Conservation (phyloP, 2,797 vertebrate genomes). For the Scolopax rusticola region DNA sequence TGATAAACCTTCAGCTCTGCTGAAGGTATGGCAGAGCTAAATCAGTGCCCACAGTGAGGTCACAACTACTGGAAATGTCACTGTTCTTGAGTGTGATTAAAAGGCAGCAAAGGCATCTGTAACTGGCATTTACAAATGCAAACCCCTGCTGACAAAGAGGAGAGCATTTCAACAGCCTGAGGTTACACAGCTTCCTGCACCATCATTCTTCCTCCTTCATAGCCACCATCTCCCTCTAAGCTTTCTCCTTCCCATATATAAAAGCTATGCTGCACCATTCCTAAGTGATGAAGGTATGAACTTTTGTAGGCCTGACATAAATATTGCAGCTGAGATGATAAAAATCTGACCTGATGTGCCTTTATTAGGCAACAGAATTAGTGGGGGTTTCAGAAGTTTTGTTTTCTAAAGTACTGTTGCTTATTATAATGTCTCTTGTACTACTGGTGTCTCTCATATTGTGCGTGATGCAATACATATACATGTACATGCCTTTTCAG, state of each 20-base stretch:
- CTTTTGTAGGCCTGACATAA: not conserved
- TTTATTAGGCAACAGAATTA: not conserved
- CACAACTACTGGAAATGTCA: not conserved
- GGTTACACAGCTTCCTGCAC: not conserved
- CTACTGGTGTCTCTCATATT: not conserved
- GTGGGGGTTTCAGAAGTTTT: not conserved
- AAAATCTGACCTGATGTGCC: not conserved
- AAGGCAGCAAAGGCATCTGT: not conserved
- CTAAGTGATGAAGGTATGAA: not conserved
- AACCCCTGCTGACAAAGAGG: not conserved
- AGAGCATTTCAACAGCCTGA: not conserved
- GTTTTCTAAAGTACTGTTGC: not conserved
- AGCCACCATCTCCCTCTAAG: not conserved
- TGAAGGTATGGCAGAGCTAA: not conserved
- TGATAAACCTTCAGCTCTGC: not conserved
- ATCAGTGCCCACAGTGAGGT: not conserved
- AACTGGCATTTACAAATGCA: not conserved
- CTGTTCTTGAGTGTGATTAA: not conserved
- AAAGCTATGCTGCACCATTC: not conserved
- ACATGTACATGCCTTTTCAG: not conserved
- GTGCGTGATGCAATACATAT: not conserved
- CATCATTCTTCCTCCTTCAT: not conserved
- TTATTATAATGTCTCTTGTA: not conserved
- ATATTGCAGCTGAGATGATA: fast-evolving
- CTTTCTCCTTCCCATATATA: not conserved